Evolutionary conservation across 2,113 vertebrate species (phyloP).

Genomic region (Hassar affinis): DNA sequence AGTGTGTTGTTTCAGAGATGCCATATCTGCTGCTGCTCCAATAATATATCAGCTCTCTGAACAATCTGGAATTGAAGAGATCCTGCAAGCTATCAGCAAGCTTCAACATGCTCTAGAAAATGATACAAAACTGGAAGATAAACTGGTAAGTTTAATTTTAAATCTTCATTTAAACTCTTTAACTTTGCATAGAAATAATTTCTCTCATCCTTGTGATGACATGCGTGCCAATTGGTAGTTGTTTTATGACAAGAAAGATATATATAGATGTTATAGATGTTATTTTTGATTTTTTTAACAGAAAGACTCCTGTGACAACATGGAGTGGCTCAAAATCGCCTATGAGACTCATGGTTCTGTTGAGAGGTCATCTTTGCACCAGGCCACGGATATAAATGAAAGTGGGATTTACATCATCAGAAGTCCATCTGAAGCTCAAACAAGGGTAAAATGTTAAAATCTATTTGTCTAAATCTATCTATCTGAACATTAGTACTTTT

Average conservation of each 20-base stretch:
- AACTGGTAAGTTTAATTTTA: constrained; percentile 69
- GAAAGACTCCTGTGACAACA: constrained; percentile 73
- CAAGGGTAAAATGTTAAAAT: constrained; percentile 20
- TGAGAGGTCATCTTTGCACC: constrained; percentile 74
- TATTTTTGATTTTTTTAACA: constrained; percentile 53
- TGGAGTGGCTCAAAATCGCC: constrained; percentile 79
- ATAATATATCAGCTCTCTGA: constrained; percentile 71
- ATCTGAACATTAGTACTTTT: too few species aligned
- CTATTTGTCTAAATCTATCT: too few species aligned
- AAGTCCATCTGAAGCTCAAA: constrained; percentile 53
- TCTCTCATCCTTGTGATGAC: background rate
- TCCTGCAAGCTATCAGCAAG: constrained; percentile 66
- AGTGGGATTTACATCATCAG: constrained; percentile 72
- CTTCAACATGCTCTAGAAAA: constrained; percentile 74
- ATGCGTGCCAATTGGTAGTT: background rate
- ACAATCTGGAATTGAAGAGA: constrained; percentile 53
- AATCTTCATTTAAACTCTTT: background rate
- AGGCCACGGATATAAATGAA: constrained; percentile 78
- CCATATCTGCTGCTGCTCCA: constrained; percentile 74
- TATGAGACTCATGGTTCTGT: constrained; percentile 82
- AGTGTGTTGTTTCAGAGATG: constrained; percentile 78
- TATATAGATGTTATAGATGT: too few species aligned
- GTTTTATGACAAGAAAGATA: background rate
- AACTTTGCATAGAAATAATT: background rate
- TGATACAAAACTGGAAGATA: constrained; percentile 69